Evolutionary conservation across 2,888 invertebrate genomes (phyloP).

Genomic region (Drosophila emarginata): DNA sequence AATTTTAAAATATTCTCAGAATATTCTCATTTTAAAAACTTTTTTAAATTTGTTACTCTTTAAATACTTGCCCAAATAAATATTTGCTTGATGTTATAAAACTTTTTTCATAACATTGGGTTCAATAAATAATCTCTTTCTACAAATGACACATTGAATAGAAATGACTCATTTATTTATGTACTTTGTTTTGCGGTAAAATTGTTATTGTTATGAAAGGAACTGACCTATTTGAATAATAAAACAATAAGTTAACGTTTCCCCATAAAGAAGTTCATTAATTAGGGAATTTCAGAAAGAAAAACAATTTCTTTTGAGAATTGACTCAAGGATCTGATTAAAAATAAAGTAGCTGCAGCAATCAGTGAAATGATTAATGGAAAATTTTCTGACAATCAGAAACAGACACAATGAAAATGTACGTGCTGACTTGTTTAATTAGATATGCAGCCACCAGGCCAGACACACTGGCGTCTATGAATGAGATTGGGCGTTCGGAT

Average conservation of each 20-base stretch:
- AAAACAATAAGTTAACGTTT: conserved; percentile 8
- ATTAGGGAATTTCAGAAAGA: neutral
- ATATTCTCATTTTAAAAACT: too few species aligned
- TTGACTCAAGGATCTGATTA: neutral
- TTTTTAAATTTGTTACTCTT: too few species aligned
- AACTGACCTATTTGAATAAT: conserved; percentile 55
- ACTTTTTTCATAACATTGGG: neutral
- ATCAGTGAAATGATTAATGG: conserved; percentile 2
- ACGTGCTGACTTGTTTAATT: conserved; percentile 26
- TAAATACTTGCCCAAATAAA: too few species aligned
- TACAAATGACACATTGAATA: neutral
- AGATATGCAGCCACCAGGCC: conserved; percentile 40
- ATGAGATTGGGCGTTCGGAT: conserved; percentile 49
- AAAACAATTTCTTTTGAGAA: neutral
- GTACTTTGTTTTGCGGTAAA: neutral
- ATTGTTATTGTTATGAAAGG: conserved; percentile 5
- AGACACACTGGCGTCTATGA: conserved; percentile 60
- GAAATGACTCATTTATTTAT: neutral
- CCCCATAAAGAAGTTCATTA: neutral
- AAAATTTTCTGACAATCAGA: neutral
- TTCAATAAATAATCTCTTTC: neutral
- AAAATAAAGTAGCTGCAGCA: neutral
- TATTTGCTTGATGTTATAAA: too few species aligned
- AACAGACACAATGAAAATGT: neutral
- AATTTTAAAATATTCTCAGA: too few species aligned